phyloP scores from a whole-genome alignment of 2,888 invertebrate species.

The Chymomyza caudatula region DNA sequence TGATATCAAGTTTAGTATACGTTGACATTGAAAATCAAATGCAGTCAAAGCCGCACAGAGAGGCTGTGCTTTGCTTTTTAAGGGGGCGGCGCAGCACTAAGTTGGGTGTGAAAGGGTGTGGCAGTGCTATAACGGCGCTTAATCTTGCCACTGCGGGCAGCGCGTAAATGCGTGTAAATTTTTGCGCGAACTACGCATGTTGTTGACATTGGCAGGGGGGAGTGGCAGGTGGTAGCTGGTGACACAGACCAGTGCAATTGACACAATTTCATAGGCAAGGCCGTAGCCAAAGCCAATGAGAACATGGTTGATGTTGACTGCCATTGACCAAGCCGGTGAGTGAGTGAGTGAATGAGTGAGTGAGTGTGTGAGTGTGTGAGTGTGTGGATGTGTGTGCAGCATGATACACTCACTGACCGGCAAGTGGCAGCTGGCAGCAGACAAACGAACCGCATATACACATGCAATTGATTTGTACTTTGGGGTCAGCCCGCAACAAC shows the following conservation, averaged over 20 bases:
- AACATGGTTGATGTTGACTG: conserved; percentile 29
- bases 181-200: conserved; percentile 62
- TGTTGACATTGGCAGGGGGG: conserved; percentile 50
- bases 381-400: conserved; percentile 36
- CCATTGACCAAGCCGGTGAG: conserved; percentile 52
- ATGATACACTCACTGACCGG: conserved; percentile 20
- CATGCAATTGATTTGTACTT: conserved; percentile 68
- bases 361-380: neutral
- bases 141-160: neutral
- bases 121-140: no score
- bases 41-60: neutral
- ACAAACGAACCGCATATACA: conserved; percentile 28
- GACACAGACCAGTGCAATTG: conserved; percentile 52
- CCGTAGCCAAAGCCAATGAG: conserved; percentile 29
- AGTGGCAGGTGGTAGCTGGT: neutral
- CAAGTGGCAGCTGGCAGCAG: neutral
- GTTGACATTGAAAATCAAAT: neutral
- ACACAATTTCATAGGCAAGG: conserved; percentile 70
- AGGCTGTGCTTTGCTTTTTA: neutral
- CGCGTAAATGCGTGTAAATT: conserved; percentile 41
- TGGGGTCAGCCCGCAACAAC: conserved; percentile 53
- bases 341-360: neutral
- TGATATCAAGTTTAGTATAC: neutral
- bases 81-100: neutral
- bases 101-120: neutral